These are phyloP conservation scores for Torymus auratus DNA, from an alignment of 2,888 invertebrate species.

Conservation along the genomic window DNA sequence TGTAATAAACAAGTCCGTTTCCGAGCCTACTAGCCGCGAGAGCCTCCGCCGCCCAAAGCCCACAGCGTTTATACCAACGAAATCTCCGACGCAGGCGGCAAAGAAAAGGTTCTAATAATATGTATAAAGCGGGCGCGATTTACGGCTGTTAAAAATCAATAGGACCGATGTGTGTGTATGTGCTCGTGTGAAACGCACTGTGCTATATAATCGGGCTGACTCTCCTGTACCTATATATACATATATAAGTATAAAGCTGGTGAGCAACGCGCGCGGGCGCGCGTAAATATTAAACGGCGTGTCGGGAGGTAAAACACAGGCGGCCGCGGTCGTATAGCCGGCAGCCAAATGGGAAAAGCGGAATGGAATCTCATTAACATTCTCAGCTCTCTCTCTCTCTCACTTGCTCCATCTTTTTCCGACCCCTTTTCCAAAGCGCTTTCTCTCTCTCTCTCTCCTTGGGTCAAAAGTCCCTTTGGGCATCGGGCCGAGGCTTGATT, in stretches of 20 bases:
- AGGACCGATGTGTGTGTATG: neutral
- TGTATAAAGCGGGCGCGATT: neutral
- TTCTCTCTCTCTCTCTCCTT: neutral
- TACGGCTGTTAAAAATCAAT: slow-evolving; percentile 37
- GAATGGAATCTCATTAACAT: slow-evolving; percentile 46
- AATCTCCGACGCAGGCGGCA: too few species aligned
- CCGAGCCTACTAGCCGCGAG: neutral
- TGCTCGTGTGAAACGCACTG: too few species aligned
- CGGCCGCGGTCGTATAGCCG: neutral
- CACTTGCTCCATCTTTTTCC: slow-evolving; percentile 6
- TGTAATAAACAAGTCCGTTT: slow-evolving; percentile 38
- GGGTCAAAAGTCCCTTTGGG: slow-evolving; percentile 46
- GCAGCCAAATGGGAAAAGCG: neutral
- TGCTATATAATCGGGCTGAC: too few species aligned
- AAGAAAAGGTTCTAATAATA: too few species aligned
- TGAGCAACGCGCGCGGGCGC: neutral
- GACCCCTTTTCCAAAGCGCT: slow-evolving; percentile 23
- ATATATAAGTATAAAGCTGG: too few species aligned
- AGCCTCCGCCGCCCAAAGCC: neutral
- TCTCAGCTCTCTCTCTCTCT: neutral
- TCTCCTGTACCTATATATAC: too few species aligned
- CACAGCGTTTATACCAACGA: neutral
- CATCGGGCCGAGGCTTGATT: slow-evolving; percentile 32
- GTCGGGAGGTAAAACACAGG: neutral
- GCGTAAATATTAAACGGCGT: slow-evolving; percentile 30